Evolutionary conservation across 2,888 invertebrate species (phyloP).

Genomic region (Troilus luridus): DNA sequence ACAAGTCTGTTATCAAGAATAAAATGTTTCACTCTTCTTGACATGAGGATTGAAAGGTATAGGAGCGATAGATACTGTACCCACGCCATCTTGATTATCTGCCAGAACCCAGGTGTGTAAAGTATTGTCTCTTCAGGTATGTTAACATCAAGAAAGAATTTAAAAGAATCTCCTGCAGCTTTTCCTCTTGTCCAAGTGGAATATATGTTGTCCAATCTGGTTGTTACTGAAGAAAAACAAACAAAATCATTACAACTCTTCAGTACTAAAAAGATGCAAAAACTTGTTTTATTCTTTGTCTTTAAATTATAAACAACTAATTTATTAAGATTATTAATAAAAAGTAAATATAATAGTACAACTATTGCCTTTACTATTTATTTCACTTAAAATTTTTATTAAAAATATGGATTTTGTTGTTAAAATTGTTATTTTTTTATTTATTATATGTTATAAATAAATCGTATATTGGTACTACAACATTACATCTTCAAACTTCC

Average conservation of each 20-base stretch:
- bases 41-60: slow-evolving; percentile 60
- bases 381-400: too few species aligned
- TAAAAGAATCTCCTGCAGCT: slow-evolving; percentile 59
- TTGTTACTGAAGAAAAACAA: slow-evolving; percentile 59
- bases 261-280: not conserved
- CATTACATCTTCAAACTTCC: too few species aligned
- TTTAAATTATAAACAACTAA: too few species aligned
- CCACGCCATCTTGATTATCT: slow-evolving; percentile 63
- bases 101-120: slow-evolving; percentile 63
- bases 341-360: too few species aligned
- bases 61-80: slow-evolving; percentile 62
- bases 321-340: too few species aligned
- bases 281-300: not conserved
- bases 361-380: too few species aligned
- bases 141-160: slow-evolving; percentile 52
- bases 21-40: slow-evolving; percentile 61
- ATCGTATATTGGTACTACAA: too few species aligned
- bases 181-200: slow-evolving; percentile 61
- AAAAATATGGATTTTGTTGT: too few species aligned
- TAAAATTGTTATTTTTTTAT: too few species aligned
- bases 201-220: slow-evolving; percentile 61
- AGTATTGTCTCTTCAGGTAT: slow-evolving; percentile 62
- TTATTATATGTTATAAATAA: too few species aligned
- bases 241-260: not conserved
- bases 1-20: slow-evolving; percentile 62